Evolutionary conservation across 2,888 invertebrate species (phyloP).

Genomic region (Cheilosia soror): DNA sequence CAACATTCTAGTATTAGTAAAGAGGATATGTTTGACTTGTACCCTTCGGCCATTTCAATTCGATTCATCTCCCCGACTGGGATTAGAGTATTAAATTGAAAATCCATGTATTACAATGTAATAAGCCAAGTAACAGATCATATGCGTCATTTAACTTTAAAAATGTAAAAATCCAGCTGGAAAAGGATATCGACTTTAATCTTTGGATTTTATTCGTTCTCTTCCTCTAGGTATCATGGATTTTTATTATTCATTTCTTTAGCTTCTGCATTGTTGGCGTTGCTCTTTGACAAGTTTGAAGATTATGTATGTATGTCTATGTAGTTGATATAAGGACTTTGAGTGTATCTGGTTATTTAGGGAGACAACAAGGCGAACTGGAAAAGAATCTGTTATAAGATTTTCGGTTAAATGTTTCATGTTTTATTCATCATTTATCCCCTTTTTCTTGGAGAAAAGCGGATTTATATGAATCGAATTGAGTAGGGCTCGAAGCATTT

Average conservation of each 20-base stretch:
- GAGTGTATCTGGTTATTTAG: slow-evolving; percentile 6
- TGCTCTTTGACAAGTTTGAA: slow-evolving; percentile 3
- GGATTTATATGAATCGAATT: slow-evolving; percentile 65
- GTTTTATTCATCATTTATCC: slow-evolving; percentile 76
- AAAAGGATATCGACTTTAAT: slow-evolving; percentile 46
- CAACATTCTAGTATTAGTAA: slow-evolving; percentile 86
- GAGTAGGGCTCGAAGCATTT: slow-evolving; percentile 50
- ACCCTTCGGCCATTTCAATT: slow-evolving; percentile 41
- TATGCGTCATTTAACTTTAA: slow-evolving; percentile 61
- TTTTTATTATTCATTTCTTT: slow-evolving; percentile 34
- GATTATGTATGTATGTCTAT: slow-evolving; percentile 10
- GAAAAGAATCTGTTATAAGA: slow-evolving; percentile 68
- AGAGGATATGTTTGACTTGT: not conserved
- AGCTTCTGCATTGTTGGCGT: slow-evolving; percentile 14
- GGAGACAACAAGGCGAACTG: slow-evolving; percentile 26
- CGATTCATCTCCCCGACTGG: slow-evolving; percentile 8
- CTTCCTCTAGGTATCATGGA: slow-evolving; percentile 13
- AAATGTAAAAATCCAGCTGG: not conserved
- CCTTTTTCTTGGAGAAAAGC: slow-evolving; percentile 69
- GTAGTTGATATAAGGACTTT: not conserved
- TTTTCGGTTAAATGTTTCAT: slow-evolving; percentile 73
- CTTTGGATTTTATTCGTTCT: not conserved
- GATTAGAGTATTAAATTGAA: slow-evolving; percentile 42
- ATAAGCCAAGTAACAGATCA: slow-evolving; percentile 53
- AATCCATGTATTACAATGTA: slow-evolving; percentile 52